phyloP scores from a whole-genome alignment of 2,888 invertebrate genomes.

The Lucinisca nassula region DNA sequence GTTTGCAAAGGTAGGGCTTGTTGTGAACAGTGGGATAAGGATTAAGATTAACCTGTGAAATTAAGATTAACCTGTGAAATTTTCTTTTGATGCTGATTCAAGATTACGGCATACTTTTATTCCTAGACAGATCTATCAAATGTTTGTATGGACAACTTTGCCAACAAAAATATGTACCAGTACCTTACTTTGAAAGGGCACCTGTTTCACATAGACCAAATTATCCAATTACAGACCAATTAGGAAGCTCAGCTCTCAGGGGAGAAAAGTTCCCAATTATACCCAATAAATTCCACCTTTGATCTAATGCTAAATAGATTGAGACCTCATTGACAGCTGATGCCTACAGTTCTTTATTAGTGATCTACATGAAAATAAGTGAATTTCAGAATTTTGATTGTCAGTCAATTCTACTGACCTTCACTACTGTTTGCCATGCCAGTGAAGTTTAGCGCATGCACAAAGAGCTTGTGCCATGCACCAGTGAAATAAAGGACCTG shows the following conservation, averaged over 20 bases:
- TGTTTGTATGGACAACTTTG: not conserved
- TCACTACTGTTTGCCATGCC: too few species aligned
- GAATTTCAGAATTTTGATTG: too few species aligned
- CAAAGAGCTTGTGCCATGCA: too few species aligned
- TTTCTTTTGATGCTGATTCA: not conserved
- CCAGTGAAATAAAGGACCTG: too few species aligned
- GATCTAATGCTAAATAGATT: slow-evolving; percentile 9
- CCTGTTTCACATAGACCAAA: slow-evolving; percentile 9
- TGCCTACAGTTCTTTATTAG: too few species aligned
- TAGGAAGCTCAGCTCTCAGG: not conserved
- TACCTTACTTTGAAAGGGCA: not conserved
- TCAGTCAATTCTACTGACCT: too few species aligned
- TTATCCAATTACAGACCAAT: slow-evolving; percentile 3
- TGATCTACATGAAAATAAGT: too few species aligned
- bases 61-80: too few species aligned
- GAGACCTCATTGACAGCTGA: not conserved
- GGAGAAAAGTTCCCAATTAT: not conserved
- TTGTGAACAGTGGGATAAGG: too few species aligned
- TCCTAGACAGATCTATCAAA: not conserved
- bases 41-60: too few species aligned
- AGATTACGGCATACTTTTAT: not conserved
- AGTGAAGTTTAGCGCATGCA: too few species aligned
- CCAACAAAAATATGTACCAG: slow-evolving; percentile 8
- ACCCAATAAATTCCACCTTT: not conserved
- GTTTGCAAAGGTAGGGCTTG: too few species aligned